Evolutionary conservation across 2,888 invertebrate species (phyloP).

Genomic region (Dasysyrphus tricinctus): DNA sequence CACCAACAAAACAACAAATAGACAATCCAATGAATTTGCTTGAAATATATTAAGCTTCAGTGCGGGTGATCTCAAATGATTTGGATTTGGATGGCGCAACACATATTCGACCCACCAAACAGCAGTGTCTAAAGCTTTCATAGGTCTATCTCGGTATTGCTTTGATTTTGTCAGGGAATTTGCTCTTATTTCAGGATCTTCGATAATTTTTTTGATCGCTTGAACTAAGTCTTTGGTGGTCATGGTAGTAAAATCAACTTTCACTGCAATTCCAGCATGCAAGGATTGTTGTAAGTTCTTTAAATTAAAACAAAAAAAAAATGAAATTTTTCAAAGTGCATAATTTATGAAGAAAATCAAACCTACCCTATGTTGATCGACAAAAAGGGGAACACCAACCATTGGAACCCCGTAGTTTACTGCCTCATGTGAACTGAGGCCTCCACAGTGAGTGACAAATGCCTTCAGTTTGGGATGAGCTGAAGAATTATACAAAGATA

Average conservation of each 20-base stretch:
- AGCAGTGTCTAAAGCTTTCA: not conserved
- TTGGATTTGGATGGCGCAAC: not conserved
- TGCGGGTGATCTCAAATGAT: not conserved
- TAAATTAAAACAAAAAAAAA: not conserved
- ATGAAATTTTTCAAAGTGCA: not conserved
- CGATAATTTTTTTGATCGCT: not conserved
- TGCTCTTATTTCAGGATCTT: not conserved
- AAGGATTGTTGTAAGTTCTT: not conserved
- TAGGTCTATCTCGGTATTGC: not conserved
- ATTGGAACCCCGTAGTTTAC: slow-evolving; percentile 80
- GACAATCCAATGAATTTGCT: not conserved
- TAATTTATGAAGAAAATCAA: not conserved
- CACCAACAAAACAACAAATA: not conserved
- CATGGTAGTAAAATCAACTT: not conserved
- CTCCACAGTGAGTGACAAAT: slow-evolving; percentile 79
- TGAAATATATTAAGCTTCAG: not conserved
- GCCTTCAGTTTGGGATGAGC: slow-evolving; percentile 78
- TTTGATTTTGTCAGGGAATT: not conserved
- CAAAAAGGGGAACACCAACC: slow-evolving; percentile 79
- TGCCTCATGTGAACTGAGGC: slow-evolving; percentile 76
- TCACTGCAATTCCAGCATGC: not conserved
- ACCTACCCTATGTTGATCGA: slow-evolving; percentile 78
- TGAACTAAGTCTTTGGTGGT: not conserved
- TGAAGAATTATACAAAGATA: slow-evolving; percentile 40
- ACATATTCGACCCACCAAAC: not conserved